A percentile compares a stretch with the other conserved stretches of the same genome.
Evolutionary conservation across 2,113 vertebrate species (phyloP).

Genomic region (Gambusia holbrooki): DNA sequence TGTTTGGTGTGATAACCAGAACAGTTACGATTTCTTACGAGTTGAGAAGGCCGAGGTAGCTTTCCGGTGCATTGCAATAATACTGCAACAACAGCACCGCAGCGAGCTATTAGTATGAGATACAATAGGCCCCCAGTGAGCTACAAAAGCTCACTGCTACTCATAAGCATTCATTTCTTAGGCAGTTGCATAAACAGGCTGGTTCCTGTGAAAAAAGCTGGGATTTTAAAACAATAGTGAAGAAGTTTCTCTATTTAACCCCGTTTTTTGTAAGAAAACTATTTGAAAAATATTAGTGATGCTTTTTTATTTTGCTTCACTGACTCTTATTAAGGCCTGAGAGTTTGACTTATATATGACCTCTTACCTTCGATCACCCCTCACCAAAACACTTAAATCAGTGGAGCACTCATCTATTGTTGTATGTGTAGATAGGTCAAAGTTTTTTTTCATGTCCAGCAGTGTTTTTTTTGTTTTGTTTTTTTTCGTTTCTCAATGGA

Average conservation of each 20-base stretch:
- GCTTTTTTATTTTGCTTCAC: slow-evolving; percentile 71
- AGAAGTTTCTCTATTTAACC: slow-evolving; percentile 53
- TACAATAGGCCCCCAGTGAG: slow-evolving; percentile 25
- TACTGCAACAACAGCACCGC: slow-evolving; percentile 45
- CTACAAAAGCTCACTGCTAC: slow-evolving; percentile 44
- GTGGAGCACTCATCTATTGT: slow-evolving; percentile 77
- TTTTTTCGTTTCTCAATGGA: slow-evolving; percentile 65
- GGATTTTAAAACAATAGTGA: slow-evolving; percentile 76
- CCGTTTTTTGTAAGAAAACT: slow-evolving; percentile 72
- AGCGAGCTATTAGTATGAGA: slow-evolving; percentile 52
- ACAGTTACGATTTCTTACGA: slow-evolving; percentile 60
- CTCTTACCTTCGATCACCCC: slow-evolving; percentile 57
- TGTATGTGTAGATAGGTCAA: slow-evolving; percentile 73
- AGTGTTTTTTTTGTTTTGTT: slow-evolving; percentile 34
- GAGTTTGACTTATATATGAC: slow-evolving; percentile 72
- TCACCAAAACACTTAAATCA: slow-evolving; percentile 73
- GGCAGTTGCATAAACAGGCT: slow-evolving; percentile 81
- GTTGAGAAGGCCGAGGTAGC: slow-evolving; percentile 67
- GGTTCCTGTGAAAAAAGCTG: slow-evolving; percentile 85
- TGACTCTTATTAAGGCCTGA: slow-evolving; percentile 83
- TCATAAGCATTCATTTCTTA: slow-evolving; percentile 49
- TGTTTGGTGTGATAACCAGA: slow-evolving; percentile 67
- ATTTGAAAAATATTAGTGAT: slow-evolving; percentile 63
- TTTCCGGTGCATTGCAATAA: slow-evolving; percentile 67
- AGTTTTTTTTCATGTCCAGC: slow-evolving; percentile 63